Percentiles rank a stretch among this genome's conserved stretches.
phyloP scores from a whole-genome alignment of 2,113 vertebrate genomes.

The Brachypteracias leptosomus region DNA sequence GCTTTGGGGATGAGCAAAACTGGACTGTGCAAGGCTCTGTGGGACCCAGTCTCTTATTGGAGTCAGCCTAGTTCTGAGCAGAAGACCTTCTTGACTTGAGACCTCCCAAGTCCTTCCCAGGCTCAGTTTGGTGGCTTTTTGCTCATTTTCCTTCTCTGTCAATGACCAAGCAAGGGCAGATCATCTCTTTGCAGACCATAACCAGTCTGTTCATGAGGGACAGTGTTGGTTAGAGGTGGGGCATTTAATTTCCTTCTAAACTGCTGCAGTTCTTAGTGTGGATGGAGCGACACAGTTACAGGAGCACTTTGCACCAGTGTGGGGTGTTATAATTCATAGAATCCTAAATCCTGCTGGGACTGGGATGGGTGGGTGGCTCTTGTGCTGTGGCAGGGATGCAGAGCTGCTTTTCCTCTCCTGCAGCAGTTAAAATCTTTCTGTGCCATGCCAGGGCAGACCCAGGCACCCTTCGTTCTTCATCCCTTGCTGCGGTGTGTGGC shows the following conservation, averaged over 20 bases:
- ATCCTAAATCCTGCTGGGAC: rapidly evolving
- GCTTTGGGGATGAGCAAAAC: background rate
- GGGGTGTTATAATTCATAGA: background rate
- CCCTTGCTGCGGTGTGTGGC: background rate
- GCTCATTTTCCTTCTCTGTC: background rate
- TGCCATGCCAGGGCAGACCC: background rate
- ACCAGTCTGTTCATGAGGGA: rapidly evolving
- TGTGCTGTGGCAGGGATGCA: background rate
- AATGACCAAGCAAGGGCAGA: background rate
- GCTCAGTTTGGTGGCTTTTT: background rate
- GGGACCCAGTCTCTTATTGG: rapidly evolving
- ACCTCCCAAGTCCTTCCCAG: background rate
- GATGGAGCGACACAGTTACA: background rate
- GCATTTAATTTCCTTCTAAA: background rate
- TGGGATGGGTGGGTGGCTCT: background rate
- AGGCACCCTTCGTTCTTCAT: background rate
- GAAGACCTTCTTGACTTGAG: background rate
- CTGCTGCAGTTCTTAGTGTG: background rate
- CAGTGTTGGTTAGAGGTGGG: background rate
- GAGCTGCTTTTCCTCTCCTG: background rate
- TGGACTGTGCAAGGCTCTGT: background rate
- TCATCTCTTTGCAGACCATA: background rate
- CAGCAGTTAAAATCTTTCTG: background rate
- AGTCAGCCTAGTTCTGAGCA: background rate
- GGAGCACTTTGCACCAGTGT: background rate